Evolutionary conservation across 2,113 vertebrate species (phyloP).

Genomic region (Saccopteryx leptura): DNA sequence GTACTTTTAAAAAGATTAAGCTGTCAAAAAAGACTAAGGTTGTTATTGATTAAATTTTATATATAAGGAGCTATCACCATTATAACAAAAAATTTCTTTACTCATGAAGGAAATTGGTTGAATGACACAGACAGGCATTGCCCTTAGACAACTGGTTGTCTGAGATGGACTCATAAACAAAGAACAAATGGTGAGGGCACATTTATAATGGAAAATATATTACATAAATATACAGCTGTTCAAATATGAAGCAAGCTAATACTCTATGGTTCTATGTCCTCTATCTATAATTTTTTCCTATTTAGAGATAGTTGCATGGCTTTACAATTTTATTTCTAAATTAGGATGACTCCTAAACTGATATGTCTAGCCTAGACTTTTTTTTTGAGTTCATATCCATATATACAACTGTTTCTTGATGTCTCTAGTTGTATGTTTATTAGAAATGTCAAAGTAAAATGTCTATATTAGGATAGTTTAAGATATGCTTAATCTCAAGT

Average conservation of each 20-base stretch:
- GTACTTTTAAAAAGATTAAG: background rate
- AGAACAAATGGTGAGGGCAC: background rate
- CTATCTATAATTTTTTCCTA: background rate
- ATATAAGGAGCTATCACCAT: background rate
- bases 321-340: conserved; percentile 16
- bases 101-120: background rate
- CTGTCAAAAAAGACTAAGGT: background rate
- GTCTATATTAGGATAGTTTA: background rate
- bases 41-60: background rate
- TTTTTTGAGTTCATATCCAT: background rate
- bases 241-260: background rate
- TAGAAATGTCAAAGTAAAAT: conserved; percentile 13
- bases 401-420: background rate
- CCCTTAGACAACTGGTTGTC: background rate
- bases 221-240: background rate
- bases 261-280: background rate
- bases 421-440: background rate
- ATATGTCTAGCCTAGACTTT: background rate
- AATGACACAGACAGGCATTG: background rate
- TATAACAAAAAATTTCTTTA: background rate
- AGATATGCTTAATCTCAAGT: background rate
- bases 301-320: background rate
- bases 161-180: background rate
- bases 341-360: background rate
- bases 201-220: background rate